Conservation (phyloP, 1,140 invertebrate species). For the Oreohelix idahoensis region DNA sequence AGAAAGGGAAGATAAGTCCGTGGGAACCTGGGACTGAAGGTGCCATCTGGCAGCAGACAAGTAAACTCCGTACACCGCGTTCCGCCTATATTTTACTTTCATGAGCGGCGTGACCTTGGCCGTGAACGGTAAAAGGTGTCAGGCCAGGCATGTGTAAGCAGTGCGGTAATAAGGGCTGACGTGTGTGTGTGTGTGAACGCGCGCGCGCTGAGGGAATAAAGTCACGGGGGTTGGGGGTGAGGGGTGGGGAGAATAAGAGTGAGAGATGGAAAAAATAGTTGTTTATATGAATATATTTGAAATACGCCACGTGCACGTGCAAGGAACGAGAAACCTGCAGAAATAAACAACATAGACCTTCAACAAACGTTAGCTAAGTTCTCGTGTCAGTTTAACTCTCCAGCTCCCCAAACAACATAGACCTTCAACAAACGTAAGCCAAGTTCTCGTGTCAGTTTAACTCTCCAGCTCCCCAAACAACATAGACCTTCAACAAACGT, state of each 20-base stretch:
- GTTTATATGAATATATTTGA: background rate
- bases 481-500: too few relatives aligned
- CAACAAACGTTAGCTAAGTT: too few relatives aligned
- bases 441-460: too few relatives aligned
- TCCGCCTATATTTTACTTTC: background rate
- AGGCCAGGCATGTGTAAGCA: background rate
- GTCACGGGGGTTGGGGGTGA: too few relatives aligned
- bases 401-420: too few relatives aligned
- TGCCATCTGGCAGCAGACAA: constrained; percentile 7
- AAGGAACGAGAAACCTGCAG: too few relatives aligned
- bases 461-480: too few relatives aligned
- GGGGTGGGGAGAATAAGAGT: too few relatives aligned
- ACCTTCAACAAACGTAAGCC: too few relatives aligned
- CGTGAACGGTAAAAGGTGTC: constrained; percentile 11
- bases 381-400: too few relatives aligned
- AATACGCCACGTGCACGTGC: background rate
- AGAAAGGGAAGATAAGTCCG: background rate
- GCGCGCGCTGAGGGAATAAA: background rate
- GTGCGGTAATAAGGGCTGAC: background rate
- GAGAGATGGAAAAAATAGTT: too few relatives aligned
- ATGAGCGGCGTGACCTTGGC: background rate
- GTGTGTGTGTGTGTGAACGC: background rate
- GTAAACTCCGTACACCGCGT: background rate
- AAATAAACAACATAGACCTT: too few relatives aligned
- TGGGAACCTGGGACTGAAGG: background rate